Evolutionary conservation across 1,140 invertebrate species (phyloP), one percentile per base, ranked within the genome.

Genomic region (Cydia splendana): DNA sequence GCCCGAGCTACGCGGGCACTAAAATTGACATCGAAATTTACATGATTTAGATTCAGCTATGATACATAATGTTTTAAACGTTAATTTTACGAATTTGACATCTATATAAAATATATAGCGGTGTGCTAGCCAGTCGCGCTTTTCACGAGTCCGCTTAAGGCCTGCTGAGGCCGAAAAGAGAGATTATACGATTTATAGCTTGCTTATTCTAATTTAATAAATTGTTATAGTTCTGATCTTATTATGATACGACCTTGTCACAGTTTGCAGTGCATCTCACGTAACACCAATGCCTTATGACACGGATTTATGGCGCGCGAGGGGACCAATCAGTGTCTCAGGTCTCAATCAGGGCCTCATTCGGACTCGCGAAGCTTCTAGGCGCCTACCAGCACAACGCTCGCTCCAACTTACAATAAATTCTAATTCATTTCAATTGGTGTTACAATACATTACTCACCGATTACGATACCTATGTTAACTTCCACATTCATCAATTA

Each of bases 21-120:
- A 92, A 87, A 92, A 92, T 92, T 92, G 91, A 92, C 91, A 92
- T 92, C 88, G 83, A 92, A 89, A 88, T 89, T 89, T 91, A 91
- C 88, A 90, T 80, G 83, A 87, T 87, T 83, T 82, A 78, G 79
- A 85, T 84, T 88, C 91, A 90, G 89, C 91, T 91, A 89, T 90
- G 81, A 86, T 89, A 90, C 88, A 91, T 74, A 85, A 84, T 82
- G 77, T 86, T 82, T 81, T 85, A 85, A 75, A 71, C 69, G 74
- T 76, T 78, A 77, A 81, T 78, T 82, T 80, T 83, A 89, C 81
- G 85, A 91, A 88, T 87, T 87, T 87, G 86, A 92, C 88, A 86
- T 87, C 87, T 90, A 91, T 87, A 89, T 87, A 91, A 87, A 90
- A 92, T 87, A 90, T 75, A 75, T 53, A 38, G 75, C 51, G 34